Evolutionary conservation across 2,797 vertebrate genomes (phyloP), one percentile per base, ranked within the genome.

Genomic region (Chromobotia macracanthus): DNA sequence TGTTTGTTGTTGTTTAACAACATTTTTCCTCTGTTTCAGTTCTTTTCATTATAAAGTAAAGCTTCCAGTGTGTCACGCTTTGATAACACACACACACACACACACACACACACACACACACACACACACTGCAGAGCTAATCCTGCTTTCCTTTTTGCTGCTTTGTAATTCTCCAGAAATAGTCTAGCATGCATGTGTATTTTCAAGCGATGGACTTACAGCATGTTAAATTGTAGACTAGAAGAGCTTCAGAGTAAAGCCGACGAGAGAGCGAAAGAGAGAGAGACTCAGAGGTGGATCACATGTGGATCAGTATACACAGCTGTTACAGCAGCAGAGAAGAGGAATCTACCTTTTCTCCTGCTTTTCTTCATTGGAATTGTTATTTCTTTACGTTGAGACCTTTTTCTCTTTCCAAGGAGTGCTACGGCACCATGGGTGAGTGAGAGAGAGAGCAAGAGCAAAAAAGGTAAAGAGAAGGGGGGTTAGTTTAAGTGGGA

Each of bases 141-240:
- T n/a, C n/a, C n/a, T n/a, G n/a, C n/a, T n/a, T n/a, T n/a, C n/a
- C n/a, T n/a, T n/a, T n/a, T n/a, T n/a, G 7, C 9, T 81, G 87
- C 78, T 87, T 87, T 90, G 87, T 91, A 89, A 92, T 89, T 91
- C 89, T 87, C 87, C 84, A 82, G 88, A 90, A 91, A 92, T 91
- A 91, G 87, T 72, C 83, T 77, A 58, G 73, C 44, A 56, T 7
- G 58, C 11, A 48, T 53, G 64, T 64, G 78, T 61, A 9, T 41
- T 78, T 72, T 79, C 66, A 50, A 66, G 58, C 21, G 7, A 56
- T 66, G 61, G 76, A 51, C 66, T 35, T 50, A 23, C 16, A 66
- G 31, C 63, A 48, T 48, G 18, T 65, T 67, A 76, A 65, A 73
- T 63, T 77, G 58, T 21, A 75, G 64, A 70, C 35, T 53, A 19